A percentile compares a stretch with the other conserved stretches of the same genome.
Evolutionary conservation across 2,113 vertebrate species (phyloP).

Genomic region (Rhineura floridana): DNA sequence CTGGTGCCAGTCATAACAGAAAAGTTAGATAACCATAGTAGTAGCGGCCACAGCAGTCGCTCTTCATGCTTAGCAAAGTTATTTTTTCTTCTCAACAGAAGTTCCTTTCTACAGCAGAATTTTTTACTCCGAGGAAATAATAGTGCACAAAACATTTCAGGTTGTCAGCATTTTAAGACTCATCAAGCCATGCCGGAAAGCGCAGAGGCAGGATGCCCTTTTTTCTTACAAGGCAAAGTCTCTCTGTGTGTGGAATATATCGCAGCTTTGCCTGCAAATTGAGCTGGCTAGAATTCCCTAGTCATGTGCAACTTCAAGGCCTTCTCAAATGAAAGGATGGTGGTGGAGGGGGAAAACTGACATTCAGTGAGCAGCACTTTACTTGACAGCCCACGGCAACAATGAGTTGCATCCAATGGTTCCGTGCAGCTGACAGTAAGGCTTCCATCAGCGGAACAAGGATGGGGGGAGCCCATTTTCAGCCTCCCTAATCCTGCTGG

Average conservation of each 20-base stretch:
- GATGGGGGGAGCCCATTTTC: not conserved
- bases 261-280: not conserved
- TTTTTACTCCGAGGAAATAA: conserved; percentile 47
- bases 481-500: no score
- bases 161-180: conserved; percentile 12
- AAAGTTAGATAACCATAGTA: conserved; percentile 32
- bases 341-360: no score
- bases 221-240: no score
- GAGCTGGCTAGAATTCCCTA: not conserved
- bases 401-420: no score
- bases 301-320: no score
- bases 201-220: not conserved
- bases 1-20: conserved; percentile 47
- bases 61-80: conserved; percentile 39
- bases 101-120: conserved; percentile 35
- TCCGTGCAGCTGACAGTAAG: no score
- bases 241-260: not conserved
- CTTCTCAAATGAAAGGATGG: no score
- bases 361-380: no score
- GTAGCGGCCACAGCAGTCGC: conserved; percentile 25
- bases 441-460: not conserved
- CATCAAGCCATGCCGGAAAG: not conserved
- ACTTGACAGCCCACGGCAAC: no score
- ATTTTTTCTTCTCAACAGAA: conserved; percentile 37
- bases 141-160: conserved; percentile 20